A percentile compares a stretch with the other conserved stretches of the same genome.
These are phyloP conservation scores for Serrognathus titanus DNA, from an alignment of 2,888 invertebrate species.

Conservation along the genomic window DNA sequence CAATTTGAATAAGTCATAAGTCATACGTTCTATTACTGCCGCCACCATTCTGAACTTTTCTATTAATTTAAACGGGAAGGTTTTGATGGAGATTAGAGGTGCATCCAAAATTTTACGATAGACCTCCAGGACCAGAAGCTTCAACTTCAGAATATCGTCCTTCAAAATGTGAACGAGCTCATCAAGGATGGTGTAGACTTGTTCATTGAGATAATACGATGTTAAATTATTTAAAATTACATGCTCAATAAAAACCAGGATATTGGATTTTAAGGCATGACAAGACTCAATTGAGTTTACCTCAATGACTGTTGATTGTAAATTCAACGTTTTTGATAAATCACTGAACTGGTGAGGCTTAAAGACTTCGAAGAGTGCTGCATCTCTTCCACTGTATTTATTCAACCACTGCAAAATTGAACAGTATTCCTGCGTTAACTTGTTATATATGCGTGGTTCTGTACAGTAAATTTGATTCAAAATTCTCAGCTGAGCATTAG, in stretches of 20 bases:
- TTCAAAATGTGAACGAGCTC: conserved; percentile 31
- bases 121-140: conserved; percentile 31
- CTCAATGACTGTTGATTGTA: conserved; percentile 36
- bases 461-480: conserved; percentile 53
- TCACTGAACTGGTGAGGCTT: conserved; percentile 46
- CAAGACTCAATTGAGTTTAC: conserved; percentile 29
- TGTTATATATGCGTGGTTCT: conserved; percentile 52
- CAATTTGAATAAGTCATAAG: conserved; percentile 33
- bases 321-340: conserved; percentile 34
- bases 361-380: conserved; percentile 50
- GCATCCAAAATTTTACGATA: conserved; percentile 28
- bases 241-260: conserved; percentile 34
- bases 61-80: conserved; percentile 22
- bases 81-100: conserved; percentile 8
- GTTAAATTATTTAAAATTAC: conserved; percentile 27
- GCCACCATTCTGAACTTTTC: conserved; percentile 24
- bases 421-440: conserved; percentile 53
- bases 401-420: conserved; percentile 48
- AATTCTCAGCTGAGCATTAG: conserved; percentile 57
- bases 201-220: conserved; percentile 24
- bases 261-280: conserved; percentile 32
- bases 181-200: conserved; percentile 27
- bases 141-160: conserved; percentile 24
- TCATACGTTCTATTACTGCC: conserved; percentile 33
- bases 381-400: conserved; percentile 46